Evolutionary conservation across 2,888 invertebrate species (phyloP).

Genomic region (Sinhomidia bicolor): DNA sequence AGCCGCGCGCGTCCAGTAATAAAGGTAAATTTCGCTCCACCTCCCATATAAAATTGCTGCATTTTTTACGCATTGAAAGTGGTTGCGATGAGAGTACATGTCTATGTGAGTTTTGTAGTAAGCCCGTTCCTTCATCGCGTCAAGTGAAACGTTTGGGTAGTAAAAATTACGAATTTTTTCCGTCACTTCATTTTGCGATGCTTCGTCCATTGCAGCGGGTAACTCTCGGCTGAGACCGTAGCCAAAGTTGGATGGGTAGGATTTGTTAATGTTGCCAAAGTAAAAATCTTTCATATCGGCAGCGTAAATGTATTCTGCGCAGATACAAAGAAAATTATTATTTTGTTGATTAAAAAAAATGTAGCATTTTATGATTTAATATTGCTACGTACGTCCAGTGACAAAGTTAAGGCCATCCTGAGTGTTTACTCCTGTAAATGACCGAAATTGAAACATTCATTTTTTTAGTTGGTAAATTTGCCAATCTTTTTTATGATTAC

Average conservation of each 20-base stretch:
- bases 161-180: slow-evolving; percentile 74
- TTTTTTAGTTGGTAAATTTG: not conserved
- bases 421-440: slow-evolving; percentile 42
- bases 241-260: slow-evolving; percentile 57
- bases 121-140: slow-evolving; percentile 45
- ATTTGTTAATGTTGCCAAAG: slow-evolving; percentile 38
- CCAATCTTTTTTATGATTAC: not conserved
- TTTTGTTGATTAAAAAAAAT: not conserved
- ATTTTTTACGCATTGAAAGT: slow-evolving; percentile 74
- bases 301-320: slow-evolving; percentile 53
- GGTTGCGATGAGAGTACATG: slow-evolving; percentile 75
- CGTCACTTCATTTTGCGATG: not conserved
- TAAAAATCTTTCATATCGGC: not conserved
- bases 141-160: slow-evolving; percentile 62
- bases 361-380: not conserved
- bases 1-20: slow-evolving; percentile 67
- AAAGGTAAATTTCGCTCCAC: slow-evolving; percentile 69
- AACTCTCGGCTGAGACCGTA: slow-evolving; percentile 34
- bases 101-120: slow-evolving; percentile 69
- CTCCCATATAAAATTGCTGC: slow-evolving; percentile 68
- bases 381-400: slow-evolving; percentile 42
- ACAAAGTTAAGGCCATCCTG: slow-evolving; percentile 60
- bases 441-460: not conserved
- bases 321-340: not conserved
- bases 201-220: slow-evolving; percentile 5